Conservation (phyloP, 2,797 vertebrate genomes). For the Hylomyscus alleni region DNA sequence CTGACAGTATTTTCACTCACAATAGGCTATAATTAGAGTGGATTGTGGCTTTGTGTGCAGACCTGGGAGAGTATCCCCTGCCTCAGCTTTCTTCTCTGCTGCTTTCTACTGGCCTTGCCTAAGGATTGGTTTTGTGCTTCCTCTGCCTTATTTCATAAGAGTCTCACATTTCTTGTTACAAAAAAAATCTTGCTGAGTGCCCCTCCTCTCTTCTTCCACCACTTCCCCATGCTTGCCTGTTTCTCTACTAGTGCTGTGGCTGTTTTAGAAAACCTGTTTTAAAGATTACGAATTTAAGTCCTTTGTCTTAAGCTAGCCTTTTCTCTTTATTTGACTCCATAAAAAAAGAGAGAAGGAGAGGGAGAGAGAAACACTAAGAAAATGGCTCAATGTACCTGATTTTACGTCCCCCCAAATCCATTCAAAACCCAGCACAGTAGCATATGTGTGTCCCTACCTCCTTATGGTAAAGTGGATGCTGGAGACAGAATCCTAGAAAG, state of each 20-base stretch:
- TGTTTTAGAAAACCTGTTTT: constrained; percentile 26
- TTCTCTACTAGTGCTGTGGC: neutral
- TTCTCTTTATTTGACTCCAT: constrained; percentile 28
- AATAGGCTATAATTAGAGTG: constrained; percentile 21
- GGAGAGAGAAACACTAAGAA: neutral
- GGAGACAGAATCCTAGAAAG: neutral
- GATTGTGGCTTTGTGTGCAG: neutral
- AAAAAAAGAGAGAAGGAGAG: neutral
- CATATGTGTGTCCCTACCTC: neutral
- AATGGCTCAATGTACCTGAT: neutral
- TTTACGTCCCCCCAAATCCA: neutral
- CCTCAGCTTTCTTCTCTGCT: neutral
- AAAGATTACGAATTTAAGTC: constrained; percentile 31
- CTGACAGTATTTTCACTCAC: constrained; percentile 19
- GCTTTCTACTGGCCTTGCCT: neutral
- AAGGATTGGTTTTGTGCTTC: neutral
- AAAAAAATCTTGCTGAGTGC: neutral
- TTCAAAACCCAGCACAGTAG: neutral
- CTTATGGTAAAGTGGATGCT: neutral
- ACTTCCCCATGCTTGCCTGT: neutral
- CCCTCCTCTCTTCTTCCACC: too few species aligned
- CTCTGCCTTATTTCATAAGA: neutral
- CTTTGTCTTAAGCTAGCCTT: constrained; percentile 19
- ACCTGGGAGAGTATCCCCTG: neutral
- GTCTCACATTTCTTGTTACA: neutral